phyloP scores from a whole-genome alignment of 2,113 vertebrate species.

The Bubo blakistoni region DNA sequence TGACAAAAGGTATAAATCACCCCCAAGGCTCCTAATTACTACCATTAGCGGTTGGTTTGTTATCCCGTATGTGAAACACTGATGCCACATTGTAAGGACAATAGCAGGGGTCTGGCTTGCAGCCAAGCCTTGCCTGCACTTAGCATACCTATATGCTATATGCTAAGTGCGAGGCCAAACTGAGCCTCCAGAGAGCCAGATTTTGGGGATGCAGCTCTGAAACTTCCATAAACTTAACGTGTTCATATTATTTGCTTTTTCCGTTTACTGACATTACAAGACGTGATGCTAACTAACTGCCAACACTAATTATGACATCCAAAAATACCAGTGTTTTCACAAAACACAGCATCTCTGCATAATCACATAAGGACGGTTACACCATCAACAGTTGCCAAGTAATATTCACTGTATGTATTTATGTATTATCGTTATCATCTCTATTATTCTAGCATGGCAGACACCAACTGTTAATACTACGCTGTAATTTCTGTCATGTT shows the following conservation, averaged over 20 bases:
- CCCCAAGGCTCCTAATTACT: constrained; percentile 60
- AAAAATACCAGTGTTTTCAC: neutral
- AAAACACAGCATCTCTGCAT: neutral
- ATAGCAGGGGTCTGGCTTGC: neutral
- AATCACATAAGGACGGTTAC: neutral
- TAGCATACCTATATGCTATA: neutral
- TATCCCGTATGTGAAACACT: neutral
- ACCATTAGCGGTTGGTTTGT: constrained; percentile 61
- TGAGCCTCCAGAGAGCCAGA: neutral
- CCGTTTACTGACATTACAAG: neutral
- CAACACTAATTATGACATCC: neutral
- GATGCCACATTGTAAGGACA: constrained; percentile 4
- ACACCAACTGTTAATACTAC: neutral
- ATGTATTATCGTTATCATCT: neutral
- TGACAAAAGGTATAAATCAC: constrained; percentile 66
- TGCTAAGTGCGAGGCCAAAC: neutral
- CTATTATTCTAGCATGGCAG: neutral
- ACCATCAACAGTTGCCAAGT: neutral
- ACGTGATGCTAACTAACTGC: neutral
- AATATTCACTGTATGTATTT: neutral
- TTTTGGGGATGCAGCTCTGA: neutral
- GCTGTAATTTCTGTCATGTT: neutral
- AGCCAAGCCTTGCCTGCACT: neutral
- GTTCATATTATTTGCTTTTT: neutral
- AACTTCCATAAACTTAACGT: neutral